Percentiles rank a stretch among this genome's conserved stretches.
Evolutionary conservation across 2,113 vertebrate species (phyloP).

Genomic region (Anguilla rostrata): DNA sequence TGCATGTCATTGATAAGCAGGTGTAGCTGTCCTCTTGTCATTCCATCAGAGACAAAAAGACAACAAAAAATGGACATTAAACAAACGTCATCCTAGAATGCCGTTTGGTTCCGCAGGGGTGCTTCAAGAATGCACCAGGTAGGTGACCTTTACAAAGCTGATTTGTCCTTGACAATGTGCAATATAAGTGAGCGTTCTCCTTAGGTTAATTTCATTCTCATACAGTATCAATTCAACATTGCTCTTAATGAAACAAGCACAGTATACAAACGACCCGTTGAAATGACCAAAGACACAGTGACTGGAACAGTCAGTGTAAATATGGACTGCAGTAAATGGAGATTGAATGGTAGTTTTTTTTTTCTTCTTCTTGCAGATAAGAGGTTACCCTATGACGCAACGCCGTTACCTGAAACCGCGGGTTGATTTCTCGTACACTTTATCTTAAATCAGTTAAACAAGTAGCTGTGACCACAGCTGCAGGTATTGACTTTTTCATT

Average conservation of each 20-base stretch:
- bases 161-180: not conserved
- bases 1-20: not conserved
- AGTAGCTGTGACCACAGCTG: conserved; percentile 94
- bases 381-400: not conserved
- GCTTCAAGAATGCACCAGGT: too few relatives aligned
- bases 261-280: not conserved
- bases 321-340: not conserved
- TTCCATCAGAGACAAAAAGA: not conserved
- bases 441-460: conserved; percentile 99
- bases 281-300: not conserved
- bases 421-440: conserved; percentile 98
- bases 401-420: conserved; percentile 73
- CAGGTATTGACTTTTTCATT: conserved; percentile 99
- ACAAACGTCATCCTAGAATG: not conserved
- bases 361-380: not conserved
- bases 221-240: not conserved
- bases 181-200: not conserved
- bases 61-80: not conserved
- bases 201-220: too few relatives aligned
- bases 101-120: too few relatives aligned
- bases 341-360: not conserved
- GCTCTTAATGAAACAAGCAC: not conserved
- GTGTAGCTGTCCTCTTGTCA: not conserved
- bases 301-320: not conserved
- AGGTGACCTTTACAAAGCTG: too few relatives aligned